Percentiles rank a stretch among this genome's conserved stretches.
phyloP scores from a whole-genome alignment of 2,113 vertebrate species.

The Pterocles orientalis region DNA sequence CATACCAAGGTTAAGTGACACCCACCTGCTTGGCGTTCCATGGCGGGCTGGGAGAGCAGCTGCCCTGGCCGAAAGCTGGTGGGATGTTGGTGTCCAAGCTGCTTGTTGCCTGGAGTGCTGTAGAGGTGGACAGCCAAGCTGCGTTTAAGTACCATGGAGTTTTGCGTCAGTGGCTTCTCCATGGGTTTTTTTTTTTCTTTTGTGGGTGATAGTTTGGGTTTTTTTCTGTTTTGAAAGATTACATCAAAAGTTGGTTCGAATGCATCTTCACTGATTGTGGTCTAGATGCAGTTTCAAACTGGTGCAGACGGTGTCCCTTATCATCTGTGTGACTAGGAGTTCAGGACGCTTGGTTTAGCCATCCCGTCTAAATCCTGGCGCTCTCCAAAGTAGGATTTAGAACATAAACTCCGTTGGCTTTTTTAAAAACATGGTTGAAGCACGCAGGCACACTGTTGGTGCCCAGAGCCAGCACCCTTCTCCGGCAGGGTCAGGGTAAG shows the following conservation, averaged over 20 bases:
- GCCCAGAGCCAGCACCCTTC: background rate
- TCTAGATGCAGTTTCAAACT: background rate
- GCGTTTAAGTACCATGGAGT: background rate
- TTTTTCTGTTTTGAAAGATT: conserved; percentile 18
- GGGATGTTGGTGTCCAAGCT: background rate
- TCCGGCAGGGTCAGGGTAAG: background rate
- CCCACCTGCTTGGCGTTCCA: conserved; percentile 11
- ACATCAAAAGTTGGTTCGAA: background rate
- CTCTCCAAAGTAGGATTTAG: background rate
- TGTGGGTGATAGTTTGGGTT: background rate
- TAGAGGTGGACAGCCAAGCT: background rate
- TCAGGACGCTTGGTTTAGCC: background rate
- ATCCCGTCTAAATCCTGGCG: background rate
- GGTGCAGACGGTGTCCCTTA: background rate
- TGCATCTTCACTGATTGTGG: conserved; percentile 13
- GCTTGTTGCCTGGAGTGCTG: background rate
- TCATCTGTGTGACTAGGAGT: background rate
- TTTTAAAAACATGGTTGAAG: background rate
- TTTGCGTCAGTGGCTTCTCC: conserved; percentile 22
- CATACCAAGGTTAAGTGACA: background rate
- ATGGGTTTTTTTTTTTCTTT: background rate
- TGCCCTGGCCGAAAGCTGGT: background rate
- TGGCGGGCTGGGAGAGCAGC: background rate
- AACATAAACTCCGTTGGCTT: background rate
- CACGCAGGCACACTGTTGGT: accelerated